Evolutionary conservation across 2,113 vertebrate genomes (phyloP), one percentile per base, ranked within the genome.

Genomic region (Azemiops feae): DNA sequence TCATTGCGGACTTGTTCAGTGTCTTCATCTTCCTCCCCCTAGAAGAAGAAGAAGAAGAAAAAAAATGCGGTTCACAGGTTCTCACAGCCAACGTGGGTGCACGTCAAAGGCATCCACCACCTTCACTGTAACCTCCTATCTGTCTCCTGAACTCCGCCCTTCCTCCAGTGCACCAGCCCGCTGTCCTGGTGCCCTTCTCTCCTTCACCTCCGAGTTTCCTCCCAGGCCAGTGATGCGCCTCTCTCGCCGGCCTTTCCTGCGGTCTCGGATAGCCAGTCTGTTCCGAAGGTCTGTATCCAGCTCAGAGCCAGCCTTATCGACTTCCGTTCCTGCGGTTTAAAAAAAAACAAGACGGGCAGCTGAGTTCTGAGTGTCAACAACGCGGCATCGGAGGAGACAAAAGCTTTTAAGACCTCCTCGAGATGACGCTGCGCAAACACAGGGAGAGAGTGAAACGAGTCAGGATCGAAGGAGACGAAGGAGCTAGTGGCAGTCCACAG

Each of bases 221-320:
- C 97, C 95, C 85, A 98, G 96, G 0, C 98, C 98, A 0, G 97
- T 98, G 60, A 98, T 98, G 92, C 98, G 97, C 57, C 98, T 95
- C 92, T 98, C 98, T 94, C 85, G 98, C 95, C 97, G 97, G 1
- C 0, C 93, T 96, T 91, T 97, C 93, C 97, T 96, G 2, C 94
- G 96, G 34, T 98, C 98, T 91, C 93, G 96, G 64, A 96, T 88
- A 1, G 88, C 97, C 54, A 97, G 95, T 2, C 92, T 90, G 64
- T 91, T 92, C 86, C 92, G 89, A 39, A 88, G 52, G 85, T 92
- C 93, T 22, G 95, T 97, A 91, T 98, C 98, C 4, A 20, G 47
- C 87, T 47, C 53, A 1, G 58, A 20, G 18, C 23, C 30, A 4
- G 50, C n/a, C 50, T 87, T 91, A 5, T 94, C 85, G 0, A 53